Base-by-base conservation (phyloP, 2,113 vertebrate genomes). In the Girardinichthys multiradiatus region DNA sequence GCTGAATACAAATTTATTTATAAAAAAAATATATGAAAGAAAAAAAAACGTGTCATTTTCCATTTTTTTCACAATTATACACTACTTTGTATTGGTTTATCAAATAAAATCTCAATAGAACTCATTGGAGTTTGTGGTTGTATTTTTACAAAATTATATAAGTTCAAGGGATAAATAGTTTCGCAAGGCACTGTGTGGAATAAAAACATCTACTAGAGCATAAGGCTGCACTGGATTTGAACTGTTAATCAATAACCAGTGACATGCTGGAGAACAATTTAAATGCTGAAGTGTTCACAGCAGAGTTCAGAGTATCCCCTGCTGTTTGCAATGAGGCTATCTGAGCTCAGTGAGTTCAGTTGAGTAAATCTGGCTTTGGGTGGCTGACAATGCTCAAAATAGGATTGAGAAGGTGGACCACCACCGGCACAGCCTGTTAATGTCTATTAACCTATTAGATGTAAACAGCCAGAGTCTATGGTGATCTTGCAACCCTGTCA, bases 281-380 rank as follows among this genome's bases (percentile, higher is more conserved):
- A 29, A 29, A 63, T 17, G 48, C 61, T 70, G 7, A n/a, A 26
- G 19, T 3, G 35, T n/a, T 29, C 1, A 30, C 21, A 9, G 21
- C 15, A 14, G 29, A 1, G 15, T 57, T 62, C 19, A 19, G 4
- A 63, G 48, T 21, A 24, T 60, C 57, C n/a, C 19, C 9, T 3
- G 26, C 11, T 71, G 17, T 54, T 74, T 65, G 14, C 1, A 64
- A 80, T 57, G 14, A 24, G 37, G 42, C 4, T 74, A 81, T 87
- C 66, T 76, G 84, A 90, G 83, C 63, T 87, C 64, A 66, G 39
- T 0, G 3, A 2, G 45, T 81, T 73, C 4, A 11, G 83, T 83
- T 70, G 70, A 84, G 83, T 82, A 83, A 87, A 87, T 87, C 89
- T 89, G 77, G 37, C 35, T 83, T 89, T 29, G 86, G 80, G 59